Conservation (phyloP, 2,888 invertebrate species). For the Nebria salina region DNA sequence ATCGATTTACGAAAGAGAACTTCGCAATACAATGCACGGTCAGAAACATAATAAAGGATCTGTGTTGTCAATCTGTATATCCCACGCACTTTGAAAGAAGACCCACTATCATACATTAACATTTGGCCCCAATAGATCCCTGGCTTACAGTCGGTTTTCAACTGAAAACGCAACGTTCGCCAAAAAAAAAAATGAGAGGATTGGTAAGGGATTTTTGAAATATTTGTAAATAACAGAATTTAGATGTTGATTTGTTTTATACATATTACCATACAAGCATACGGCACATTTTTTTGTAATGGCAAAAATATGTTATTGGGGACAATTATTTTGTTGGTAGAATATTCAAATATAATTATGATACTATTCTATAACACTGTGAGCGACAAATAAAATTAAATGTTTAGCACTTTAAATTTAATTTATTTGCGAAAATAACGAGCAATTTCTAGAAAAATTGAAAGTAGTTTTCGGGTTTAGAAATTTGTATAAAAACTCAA, state of each 20-base stretch:
- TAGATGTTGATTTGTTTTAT: background rate
- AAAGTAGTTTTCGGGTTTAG: too few species aligned
- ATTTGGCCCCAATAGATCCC: background rate
- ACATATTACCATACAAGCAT: background rate
- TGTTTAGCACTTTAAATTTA: too few species aligned
- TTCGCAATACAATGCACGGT: constrained; percentile 40
- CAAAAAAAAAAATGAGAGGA: background rate
- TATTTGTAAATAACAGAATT: background rate
- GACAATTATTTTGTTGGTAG: too few species aligned
- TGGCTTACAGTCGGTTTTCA: background rate
- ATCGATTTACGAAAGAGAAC: background rate
- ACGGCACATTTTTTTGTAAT: too few species aligned
- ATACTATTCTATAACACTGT: too few species aligned
- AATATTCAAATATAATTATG: too few species aligned
- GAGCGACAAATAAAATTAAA: too few species aligned
- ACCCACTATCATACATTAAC: background rate
- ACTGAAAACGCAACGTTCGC: background rate
- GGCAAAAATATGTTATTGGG: too few species aligned
- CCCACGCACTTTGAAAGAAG: constrained; percentile 14
- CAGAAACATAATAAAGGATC: constrained; percentile 44
- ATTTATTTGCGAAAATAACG: too few species aligned
- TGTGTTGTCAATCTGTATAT: constrained; percentile 39
- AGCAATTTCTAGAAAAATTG: too few species aligned
- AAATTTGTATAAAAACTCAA: too few species aligned
- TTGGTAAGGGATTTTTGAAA: background rate